Evolutionary conservation across 1,140 invertebrate species (phyloP).

Genomic region (Hyphantria cunea): DNA sequence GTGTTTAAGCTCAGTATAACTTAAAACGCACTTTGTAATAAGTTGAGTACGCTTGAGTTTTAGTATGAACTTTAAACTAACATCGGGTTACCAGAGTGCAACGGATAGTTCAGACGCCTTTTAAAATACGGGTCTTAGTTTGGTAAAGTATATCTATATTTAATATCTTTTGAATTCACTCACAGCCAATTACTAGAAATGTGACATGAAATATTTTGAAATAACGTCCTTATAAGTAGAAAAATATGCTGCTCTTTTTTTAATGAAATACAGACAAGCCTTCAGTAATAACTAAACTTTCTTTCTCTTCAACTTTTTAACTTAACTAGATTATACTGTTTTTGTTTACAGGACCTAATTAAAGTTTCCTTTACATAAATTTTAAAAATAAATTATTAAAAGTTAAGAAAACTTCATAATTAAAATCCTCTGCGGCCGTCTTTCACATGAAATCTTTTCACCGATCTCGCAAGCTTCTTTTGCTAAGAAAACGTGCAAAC

Average conservation of each 20-base stretch:
- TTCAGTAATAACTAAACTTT: neutral
- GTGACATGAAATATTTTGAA: neutral
- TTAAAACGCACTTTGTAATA: too few species aligned
- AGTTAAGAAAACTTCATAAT: slow-evolving; percentile 50
- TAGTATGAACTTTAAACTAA: too few species aligned
- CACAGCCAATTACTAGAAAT: neutral
- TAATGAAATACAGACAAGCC: neutral
- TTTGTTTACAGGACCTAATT: slow-evolving; percentile 58
- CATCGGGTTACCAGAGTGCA: too few species aligned
- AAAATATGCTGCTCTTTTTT: slow-evolving; percentile 2
- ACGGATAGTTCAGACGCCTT: too few species aligned
- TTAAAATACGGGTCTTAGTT: too few species aligned
- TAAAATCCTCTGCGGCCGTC: slow-evolving; percentile 38
- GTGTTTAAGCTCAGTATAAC: too few species aligned
- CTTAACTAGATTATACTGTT: slow-evolving; percentile 39
- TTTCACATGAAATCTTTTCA: slow-evolving; percentile 40
- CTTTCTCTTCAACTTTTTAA: slow-evolving; percentile 5
- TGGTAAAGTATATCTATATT: too few species aligned
- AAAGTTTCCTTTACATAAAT: slow-evolving; percentile 50
- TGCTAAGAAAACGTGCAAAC: slow-evolving; percentile 24
- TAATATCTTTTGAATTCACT: too few species aligned
- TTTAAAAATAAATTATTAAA: slow-evolving; percentile 54
- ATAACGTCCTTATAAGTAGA: neutral
- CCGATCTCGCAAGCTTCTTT: slow-evolving; percentile 18
- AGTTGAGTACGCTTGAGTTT: too few species aligned